Evolutionary conservation across 2,888 invertebrate species (phyloP), one percentile per base, ranked within the genome.

Genomic region (Macrosiphum euphorbiae): DNA sequence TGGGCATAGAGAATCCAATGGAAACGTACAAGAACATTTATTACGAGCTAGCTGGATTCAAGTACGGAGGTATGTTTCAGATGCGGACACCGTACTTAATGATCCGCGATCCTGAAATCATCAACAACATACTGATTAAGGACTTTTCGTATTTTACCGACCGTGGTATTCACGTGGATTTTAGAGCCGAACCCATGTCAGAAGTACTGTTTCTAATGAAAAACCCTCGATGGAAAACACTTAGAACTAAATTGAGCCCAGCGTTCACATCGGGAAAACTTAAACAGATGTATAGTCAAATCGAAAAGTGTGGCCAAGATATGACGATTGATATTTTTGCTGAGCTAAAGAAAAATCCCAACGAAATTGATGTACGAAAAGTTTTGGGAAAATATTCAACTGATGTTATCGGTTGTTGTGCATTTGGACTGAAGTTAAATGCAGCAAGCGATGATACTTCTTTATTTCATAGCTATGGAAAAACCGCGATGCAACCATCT

Each of bases 241-340:
- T 96, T 26, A 95, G 97, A 44, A 95, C 95, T 1, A 96, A 96
- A 94, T 95, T 97, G 50, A 96, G 96, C 0, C 96, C 97, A 0
- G 96, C 96, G 0, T 96, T 97, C 95, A 96, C 96, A 0, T 96
- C 96, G 1, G 96, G 96, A 35, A 97, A 97, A 95, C 95, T 97
- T 90, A 96, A 96, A 95, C 95, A 95, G 85, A 96, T 97, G 96
- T 96, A 96, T 58, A 95, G 96, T 0, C 95, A 96, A 88, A 96
- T 96, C 95, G 95, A 95, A 87, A 96, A 55, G 44, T 92, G 92
- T n/a, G 58, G 92, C 20, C 8, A 90, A 10, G n/a, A 0, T 8
- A 20, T 90, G 67, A 50, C 78, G 11, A 8, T 1, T 8, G 24
- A 87, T 20, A 20, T 92, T 28, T 24, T 0, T 16, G 20, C 26